Percentiles rank a stretch among this genome's conserved stretches.
These are phyloP conservation scores for Spongilla lacustris DNA, from an alignment of 37 sponge, comb jelly and placozoan species.

Conservation along the genomic window DNA sequence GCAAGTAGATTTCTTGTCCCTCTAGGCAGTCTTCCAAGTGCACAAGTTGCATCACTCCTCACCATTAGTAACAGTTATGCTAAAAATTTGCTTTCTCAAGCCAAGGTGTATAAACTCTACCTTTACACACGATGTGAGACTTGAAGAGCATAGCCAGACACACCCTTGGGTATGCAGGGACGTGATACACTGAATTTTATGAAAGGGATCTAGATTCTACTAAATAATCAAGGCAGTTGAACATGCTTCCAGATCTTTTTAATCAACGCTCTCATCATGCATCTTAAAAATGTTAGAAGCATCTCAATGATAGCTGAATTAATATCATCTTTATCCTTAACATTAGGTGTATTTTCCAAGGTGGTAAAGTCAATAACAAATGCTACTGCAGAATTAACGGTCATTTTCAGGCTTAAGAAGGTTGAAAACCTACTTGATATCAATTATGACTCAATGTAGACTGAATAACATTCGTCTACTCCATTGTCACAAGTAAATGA, in stretches of 20 bases:
- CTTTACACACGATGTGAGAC: background rate
- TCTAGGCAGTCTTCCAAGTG: background rate
- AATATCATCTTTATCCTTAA: background rate
- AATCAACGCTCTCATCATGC: background rate
- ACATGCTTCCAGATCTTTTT: background rate
- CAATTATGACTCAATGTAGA: slow-evolving; percentile 42
- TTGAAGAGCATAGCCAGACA: background rate
- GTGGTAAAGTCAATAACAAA: slow-evolving; percentile 35
- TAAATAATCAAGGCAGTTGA: background rate
- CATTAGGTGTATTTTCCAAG: background rate
- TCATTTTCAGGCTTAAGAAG: slow-evolving; percentile 33
- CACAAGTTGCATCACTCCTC: background rate
- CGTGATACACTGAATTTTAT: background rate
- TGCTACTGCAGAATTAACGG: slow-evolving; percentile 55
- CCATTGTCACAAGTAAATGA: slow-evolving; percentile 36
- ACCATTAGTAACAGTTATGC: background rate
- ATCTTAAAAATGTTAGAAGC: slow-evolving; percentile 19
- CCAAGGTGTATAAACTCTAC: background rate
- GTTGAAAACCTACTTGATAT: slow-evolving; percentile 38
- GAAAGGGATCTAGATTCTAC: background rate
- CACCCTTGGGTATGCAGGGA: background rate
- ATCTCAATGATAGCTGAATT: background rate
- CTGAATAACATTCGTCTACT: slow-evolving; percentile 48
- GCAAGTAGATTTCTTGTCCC: background rate
- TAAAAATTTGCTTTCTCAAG: background rate